Percentiles rank a stretch among this genome's conserved stretches.
These are phyloP conservation scores for Orgyia antiqua DNA, from an alignment of 2,888 invertebrate genomes.

Conservation along the genomic window DNA sequence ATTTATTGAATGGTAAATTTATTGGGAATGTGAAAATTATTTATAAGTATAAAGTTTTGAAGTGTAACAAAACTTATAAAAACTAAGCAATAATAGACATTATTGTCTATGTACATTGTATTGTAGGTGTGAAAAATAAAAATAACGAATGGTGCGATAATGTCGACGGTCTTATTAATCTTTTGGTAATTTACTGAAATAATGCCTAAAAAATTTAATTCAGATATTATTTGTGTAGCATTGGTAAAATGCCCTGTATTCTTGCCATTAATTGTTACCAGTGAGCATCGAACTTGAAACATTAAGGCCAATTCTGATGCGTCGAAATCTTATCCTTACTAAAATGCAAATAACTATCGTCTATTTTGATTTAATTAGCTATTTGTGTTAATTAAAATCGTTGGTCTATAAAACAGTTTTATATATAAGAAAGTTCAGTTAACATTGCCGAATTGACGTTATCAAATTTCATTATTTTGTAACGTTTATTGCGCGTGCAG, in stretches of 20 bases:
- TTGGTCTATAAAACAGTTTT: too few species aligned
- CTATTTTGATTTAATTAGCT: too few species aligned
- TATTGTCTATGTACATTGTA: slow-evolving; percentile 74
- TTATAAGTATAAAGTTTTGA: slow-evolving; percentile 75
- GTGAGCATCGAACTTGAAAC: slow-evolving; percentile 29
- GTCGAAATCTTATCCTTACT: too few species aligned
- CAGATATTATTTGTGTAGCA: slow-evolving; percentile 61
- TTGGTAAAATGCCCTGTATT: slow-evolving; percentile 56
- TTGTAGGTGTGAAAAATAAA: slow-evolving; percentile 60
- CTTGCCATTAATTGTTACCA: slow-evolving; percentile 53
- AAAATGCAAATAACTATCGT: too few species aligned
- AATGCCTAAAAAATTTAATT: slow-evolving; percentile 65
- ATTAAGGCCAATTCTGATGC: too few species aligned
- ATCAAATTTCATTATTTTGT: too few species aligned
- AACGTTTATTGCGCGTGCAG: too few species aligned
- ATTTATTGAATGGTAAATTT: slow-evolving; percentile 78
- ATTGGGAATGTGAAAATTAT: slow-evolving; percentile 76
- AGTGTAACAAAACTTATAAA: slow-evolving; percentile 69
- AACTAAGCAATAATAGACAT: slow-evolving; percentile 75
- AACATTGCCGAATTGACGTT: too few species aligned
- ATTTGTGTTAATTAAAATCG: too few species aligned
- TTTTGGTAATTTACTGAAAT: slow-evolving; percentile 54
- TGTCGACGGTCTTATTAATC: slow-evolving; percentile 64
- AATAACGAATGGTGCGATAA: slow-evolving; percentile 72
- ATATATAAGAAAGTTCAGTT: too few species aligned